Evolutionary conservation across 2,113 vertebrate species (phyloP), one percentile per base, ranked within the genome.

Genomic region (Mustela lutreola): DNA sequence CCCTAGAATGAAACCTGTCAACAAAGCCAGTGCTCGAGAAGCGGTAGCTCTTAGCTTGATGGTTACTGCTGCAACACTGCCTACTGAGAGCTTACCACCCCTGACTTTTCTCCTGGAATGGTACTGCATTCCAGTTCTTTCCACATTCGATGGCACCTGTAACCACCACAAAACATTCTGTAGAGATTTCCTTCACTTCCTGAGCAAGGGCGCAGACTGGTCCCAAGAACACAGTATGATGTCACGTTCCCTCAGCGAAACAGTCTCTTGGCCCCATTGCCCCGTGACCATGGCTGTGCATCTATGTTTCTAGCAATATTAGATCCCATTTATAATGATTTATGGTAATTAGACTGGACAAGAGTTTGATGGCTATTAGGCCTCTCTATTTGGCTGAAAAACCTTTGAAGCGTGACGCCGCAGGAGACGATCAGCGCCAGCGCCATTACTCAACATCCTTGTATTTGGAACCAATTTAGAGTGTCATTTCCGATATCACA

Each of bases 401-500:
- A 28, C 60, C 50, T 89, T 62, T 76, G 94, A 87, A 81, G 97
- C 67, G 0, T 80, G 94, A 93, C 89, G 79, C 92, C 9, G 2
- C 1, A 0, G 50, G 73, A 87, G 42, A 63, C 62, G 58, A 53
- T 92, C 92, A 83, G 75, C 0, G 1, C 89, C 94, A 60, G 63
- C 45, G 5, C 93, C 82, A 1, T 56, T 71, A 75, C 0, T 33
- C 94, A 96, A 90, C 75, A 87, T 65, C 92, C 83, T 96, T 90
- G 75, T 79, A 12, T 94, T 96, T 97, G 92, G 79, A 97, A 91
- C 82, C 82, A 71, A 97, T 98, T 94, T 96, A 75, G 21, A 80
- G 31, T 96, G 97, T 95, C 97, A 80, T 87, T 96, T 96, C 89
- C 70, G 2, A 96, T 97, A 80, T 70, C n/a, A n/a, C 63, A 18